These are phyloP conservation scores for Lamellibrachia satsuma DNA, from an alignment of 2,888 invertebrate genomes.

Conservation along the genomic window DNA sequence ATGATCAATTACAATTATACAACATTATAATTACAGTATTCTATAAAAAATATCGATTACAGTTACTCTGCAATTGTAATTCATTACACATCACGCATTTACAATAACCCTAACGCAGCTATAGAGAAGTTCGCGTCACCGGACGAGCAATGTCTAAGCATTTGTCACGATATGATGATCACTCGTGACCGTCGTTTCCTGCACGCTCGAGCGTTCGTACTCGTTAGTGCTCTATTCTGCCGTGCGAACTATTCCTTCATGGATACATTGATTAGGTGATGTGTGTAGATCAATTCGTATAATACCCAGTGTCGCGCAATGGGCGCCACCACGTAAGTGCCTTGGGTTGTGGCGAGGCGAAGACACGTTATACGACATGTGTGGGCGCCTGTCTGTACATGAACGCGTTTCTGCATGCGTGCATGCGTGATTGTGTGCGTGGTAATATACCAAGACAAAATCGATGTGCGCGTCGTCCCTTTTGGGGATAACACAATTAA, in stretches of 20 bases:
- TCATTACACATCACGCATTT: too few relatives aligned
- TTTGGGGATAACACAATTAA: not conserved
- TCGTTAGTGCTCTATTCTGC: not conserved
- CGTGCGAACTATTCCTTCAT: not conserved
- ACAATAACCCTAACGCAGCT: not conserved
- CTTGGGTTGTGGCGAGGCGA: not conserved
- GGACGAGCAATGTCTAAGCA: not conserved
- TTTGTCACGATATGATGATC: not conserved
- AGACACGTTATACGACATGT: not conserved
- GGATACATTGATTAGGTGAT: not conserved
- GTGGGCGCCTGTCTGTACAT: not conserved
- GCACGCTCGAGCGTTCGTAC: not conserved
- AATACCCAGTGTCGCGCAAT: not conserved
- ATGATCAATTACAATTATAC: too few relatives aligned
- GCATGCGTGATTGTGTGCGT: not conserved
- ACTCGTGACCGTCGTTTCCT: not conserved
- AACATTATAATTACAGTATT: too few relatives aligned
- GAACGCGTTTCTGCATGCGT: not conserved
- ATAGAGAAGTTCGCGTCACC: not conserved
- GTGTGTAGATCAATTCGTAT: not conserved
- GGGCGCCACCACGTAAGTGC: not conserved
- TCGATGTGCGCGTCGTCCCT: not conserved
- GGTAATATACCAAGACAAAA: not conserved
- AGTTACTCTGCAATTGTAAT: too few relatives aligned
- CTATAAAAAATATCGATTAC: too few relatives aligned